Evolutionary conservation across 2,888 invertebrate genomes (phyloP).

Genomic region (Hirtodrosophila cameraria): DNA sequence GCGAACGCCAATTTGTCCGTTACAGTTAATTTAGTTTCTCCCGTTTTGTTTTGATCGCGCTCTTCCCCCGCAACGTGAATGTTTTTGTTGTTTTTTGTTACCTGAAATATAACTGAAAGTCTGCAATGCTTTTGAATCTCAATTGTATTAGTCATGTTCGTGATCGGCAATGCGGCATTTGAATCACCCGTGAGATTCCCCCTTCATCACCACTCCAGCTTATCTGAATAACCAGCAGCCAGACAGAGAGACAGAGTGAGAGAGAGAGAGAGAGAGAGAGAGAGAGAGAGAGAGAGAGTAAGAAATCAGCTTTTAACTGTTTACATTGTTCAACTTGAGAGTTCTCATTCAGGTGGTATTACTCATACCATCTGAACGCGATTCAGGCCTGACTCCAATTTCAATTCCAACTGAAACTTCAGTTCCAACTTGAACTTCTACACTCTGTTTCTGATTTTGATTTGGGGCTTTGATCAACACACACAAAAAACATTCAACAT

Average conservation of each 20-base stretch:
- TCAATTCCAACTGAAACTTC: no score
- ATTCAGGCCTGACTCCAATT: background rate
- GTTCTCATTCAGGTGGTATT: slow-evolving; percentile 27
- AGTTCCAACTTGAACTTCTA: background rate
- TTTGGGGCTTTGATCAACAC: background rate
- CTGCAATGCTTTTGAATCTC: slow-evolving; percentile 38
- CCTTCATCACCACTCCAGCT: slow-evolving; percentile 4
- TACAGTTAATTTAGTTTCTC: slow-evolving; percentile 35
- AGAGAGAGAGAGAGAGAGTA: background rate
- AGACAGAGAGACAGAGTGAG: no score
- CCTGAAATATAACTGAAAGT: slow-evolving; percentile 30
- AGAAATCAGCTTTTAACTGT: slow-evolving; percentile 52
- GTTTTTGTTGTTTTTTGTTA: slow-evolving; percentile 23
- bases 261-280: background rate
- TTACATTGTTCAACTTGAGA: slow-evolving; percentile 49
- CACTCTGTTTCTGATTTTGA: background rate
- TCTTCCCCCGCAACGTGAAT: slow-evolving; percentile 15
- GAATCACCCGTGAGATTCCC: slow-evolving; percentile 59
- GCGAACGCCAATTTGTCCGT: slow-evolving; percentile 38
- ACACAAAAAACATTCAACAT: background rate
- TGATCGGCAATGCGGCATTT: slow-evolving; percentile 46
- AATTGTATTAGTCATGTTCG: slow-evolving; percentile 67
- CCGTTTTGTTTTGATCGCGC: slow-evolving; percentile 51
- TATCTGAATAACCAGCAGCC: no score
- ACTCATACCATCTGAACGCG: slow-evolving; percentile 40